These are phyloP conservation scores for Cinara cedri DNA, from an alignment of 2,888 invertebrate species.

Conservation along the genomic window DNA sequence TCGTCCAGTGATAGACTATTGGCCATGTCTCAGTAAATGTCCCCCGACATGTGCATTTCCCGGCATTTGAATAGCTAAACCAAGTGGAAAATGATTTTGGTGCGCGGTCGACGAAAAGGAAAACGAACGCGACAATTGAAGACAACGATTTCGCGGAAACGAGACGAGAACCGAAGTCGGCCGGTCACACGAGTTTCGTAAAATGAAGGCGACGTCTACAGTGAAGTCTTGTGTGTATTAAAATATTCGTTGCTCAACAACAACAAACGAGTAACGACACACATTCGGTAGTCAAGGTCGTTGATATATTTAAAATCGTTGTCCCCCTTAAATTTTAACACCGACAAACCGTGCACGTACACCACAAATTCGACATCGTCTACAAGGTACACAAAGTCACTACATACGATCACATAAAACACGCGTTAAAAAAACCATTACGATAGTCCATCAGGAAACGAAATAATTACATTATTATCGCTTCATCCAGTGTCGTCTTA, in stretches of 20 bases:
- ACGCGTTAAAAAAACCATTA: not conserved
- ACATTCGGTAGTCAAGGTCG: slow-evolving; percentile 36
- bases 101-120: not conserved
- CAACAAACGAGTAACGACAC: slow-evolving; percentile 8
- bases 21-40: slow-evolving; percentile 23
- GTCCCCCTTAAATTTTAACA: not conserved
- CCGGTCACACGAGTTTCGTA: slow-evolving; percentile 3
- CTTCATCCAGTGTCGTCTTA: not conserved
- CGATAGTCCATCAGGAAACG: not conserved
- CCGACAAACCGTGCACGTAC: not conserved
- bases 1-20: slow-evolving; percentile 6
- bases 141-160: not conserved
- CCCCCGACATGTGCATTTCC: slow-evolving; percentile 1
- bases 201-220: not conserved
- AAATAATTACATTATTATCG: not conserved
- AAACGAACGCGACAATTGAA: too few species aligned
- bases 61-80: not conserved
- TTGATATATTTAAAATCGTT: slow-evolving; percentile 46
- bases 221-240: not conserved
- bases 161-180: not conserved
- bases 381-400: too few species aligned
- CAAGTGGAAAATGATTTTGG: not conserved
- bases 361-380: not conserved
- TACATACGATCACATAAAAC: not conserved
- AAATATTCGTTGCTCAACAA: slow-evolving; percentile 22